Evolutionary conservation across 1,140 invertebrate genomes (phyloP), one percentile per base, ranked within the genome.

Genomic region (Pseudomyrmex gracilis): DNA sequence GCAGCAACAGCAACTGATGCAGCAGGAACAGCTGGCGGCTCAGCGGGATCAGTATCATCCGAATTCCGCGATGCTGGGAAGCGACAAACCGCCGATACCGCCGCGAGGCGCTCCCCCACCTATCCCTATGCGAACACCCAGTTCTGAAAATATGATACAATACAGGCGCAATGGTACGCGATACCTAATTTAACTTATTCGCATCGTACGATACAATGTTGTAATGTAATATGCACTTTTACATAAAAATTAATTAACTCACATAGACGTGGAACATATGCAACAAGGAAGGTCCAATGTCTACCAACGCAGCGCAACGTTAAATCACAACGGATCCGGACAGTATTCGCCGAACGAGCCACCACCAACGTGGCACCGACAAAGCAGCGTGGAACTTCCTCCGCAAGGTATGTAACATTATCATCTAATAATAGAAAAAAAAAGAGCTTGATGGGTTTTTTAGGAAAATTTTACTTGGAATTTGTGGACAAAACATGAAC

Each of bases 71-170:
- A 78, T 78, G 74, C 13, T 78, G 20, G 76, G 53, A 58, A 70
- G 47, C 15, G 95, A 95, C 20, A 95, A 95, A 84, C 95, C 95
- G 60, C 95, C 95, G 0, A 94, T 95, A 76, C 95, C 95, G 64
- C 95, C 95, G 0, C 91, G 95, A 87, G 95, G 94, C 10, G 95
- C 94, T 2, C 94, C 95, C 2, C 95, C 95, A 13, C 95, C 95
- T 13, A 91, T 95, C 74, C 95, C 95, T 5, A 87, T 91, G 5
- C 87, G 93, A 67, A 91, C 93, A 55, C 92, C 94, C 0, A 93
- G 92, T 58, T 91, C 92, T 0, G 94, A 94, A 71, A 93, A 93
- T 86, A 71, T 92, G 47, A 17, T 90, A 8, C 92, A 89, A 60
- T 90, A 92, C 12, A 90, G 92, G 86, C 90, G 93, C 15, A 93